Evolutionary conservation across 2,888 invertebrate species (phyloP).

Genomic region (Hecatera dysodea): DNA sequence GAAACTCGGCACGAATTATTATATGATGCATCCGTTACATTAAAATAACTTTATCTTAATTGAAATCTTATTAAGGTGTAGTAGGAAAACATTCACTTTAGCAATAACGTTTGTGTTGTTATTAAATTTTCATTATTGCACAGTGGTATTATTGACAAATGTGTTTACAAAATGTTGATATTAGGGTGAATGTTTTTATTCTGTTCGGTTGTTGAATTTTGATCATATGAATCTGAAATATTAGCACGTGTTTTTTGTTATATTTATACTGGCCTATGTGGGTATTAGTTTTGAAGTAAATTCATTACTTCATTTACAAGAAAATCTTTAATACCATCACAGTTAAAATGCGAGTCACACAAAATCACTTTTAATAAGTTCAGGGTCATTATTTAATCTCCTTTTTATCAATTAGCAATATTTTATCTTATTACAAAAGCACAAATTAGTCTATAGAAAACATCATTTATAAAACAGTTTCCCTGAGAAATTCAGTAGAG

Average conservation of each 20-base stretch:
- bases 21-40: conserved; percentile 80
- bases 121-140: conserved; percentile 40
- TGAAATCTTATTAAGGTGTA: conserved; percentile 76
- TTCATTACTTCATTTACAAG: neutral
- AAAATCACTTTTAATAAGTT: neutral
- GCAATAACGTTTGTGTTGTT: conserved; percentile 48
- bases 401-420: neutral
- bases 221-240: too few species aligned
- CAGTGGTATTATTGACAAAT: conserved; percentile 24
- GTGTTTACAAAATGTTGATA: neutral
- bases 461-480: conserved; percentile 57
- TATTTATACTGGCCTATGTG: too few species aligned
- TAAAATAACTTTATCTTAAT: conserved; percentile 83
- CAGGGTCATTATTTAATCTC: neutral
- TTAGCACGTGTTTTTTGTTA: too few species aligned
- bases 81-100: conserved; percentile 63
- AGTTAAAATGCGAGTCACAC: neutral
- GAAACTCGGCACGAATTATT: conserved; percentile 79
- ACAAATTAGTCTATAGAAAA: conserved; percentile 38
- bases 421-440: conserved; percentile 28
- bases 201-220: neutral
- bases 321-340: neutral
- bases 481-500: conserved; percentile 52
- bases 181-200: neutral
- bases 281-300: too few species aligned